Evolutionary conservation across 2,888 invertebrate genomes (phyloP).

Genomic region (Drosophila antonietae): DNA sequence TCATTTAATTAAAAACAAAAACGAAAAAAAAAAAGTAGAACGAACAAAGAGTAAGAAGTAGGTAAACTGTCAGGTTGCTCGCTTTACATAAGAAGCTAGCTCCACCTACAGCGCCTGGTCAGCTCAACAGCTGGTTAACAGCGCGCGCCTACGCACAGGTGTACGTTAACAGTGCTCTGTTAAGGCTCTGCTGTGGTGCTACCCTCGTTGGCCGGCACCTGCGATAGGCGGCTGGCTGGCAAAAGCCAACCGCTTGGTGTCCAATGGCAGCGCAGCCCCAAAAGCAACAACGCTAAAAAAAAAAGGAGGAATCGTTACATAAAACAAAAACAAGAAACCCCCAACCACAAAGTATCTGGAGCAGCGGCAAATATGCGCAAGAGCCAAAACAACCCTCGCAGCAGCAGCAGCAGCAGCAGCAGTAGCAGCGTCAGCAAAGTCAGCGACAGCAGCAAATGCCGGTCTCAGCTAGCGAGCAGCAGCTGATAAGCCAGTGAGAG

Average conservation of each 20-base stretch:
- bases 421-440: slow-evolving; percentile 21
- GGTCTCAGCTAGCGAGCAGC: slow-evolving; percentile 58
- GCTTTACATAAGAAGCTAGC: slow-evolving; percentile 41
- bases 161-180: slow-evolving; percentile 58
- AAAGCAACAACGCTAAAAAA: slow-evolving; percentile 22
- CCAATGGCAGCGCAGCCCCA: slow-evolving; percentile 70
- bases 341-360: slow-evolving; percentile 23
- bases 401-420: neutral
- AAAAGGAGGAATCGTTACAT: slow-evolving; percentile 13
- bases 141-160: slow-evolving; percentile 70
- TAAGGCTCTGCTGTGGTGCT: slow-evolving; percentile 41
- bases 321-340: slow-evolving; percentile 44
- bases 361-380: slow-evolving; percentile 60
- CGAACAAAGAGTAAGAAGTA: neutral
- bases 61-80: slow-evolving; percentile 13
- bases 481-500: slow-evolving; percentile 58
- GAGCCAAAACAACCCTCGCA: slow-evolving; percentile 71
- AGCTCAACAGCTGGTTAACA: slow-evolving; percentile 38
- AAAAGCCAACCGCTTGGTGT: slow-evolving; percentile 47
- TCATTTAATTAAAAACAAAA: slow-evolving; percentile 52
- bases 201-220: slow-evolving; percentile 72
- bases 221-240: slow-evolving; percentile 73
- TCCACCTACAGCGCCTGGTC: slow-evolving; percentile 58
- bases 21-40: slow-evolving; percentile 5
- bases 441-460: slow-evolving; percentile 48